Evolutionary conservation across 2,888 invertebrate genomes (phyloP), one percentile per base, ranked within the genome.

Genomic region (Mongoloraphidia duomilia): DNA sequence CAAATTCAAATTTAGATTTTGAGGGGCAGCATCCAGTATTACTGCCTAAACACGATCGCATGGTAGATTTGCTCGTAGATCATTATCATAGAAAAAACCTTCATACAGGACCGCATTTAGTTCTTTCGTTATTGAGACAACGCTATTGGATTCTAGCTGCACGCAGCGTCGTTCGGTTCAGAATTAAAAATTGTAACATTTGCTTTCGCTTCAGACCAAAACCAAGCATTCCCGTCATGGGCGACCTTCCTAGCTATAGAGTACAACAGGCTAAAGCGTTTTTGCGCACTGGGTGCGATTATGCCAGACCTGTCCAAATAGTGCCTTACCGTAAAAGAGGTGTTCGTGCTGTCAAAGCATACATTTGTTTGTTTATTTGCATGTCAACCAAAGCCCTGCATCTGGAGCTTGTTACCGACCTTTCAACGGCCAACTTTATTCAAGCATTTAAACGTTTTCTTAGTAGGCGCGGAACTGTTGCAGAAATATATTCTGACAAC

Each of bases 361-460:
- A 58, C 36, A 41, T 60, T 8, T 47, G 50, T 11, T 12, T 59
- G 5, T 58, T 60, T 43, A 50, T 60, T 4, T 58, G 59, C 42
- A 40, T 59, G 36, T 34, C 52, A 6, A 56, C 57, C 1, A 60
- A 57, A 44, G 55, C 57, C 8, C 42, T 60, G 2, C 60, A 60
- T 37, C 13, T 60, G 9, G 59, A 59, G 44, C 34, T 56, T 11
- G 57, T 56, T 0, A 47, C 40, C 9, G 55, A 56, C 42, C 49
- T 55, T 9, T 47, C 56, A 8, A 48, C 55, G n/a, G n/a, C n/a
- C n/a, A n/a, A n/a, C n/a, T n/a, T n/a, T n/a, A n/a, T n/a, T n/a
- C n/a, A n/a, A 8, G 54, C 57, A 3, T 50, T 60, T 8, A 49
- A 50, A 37, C 51, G 60, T 12, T 59, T 60, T 37, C 50, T 55